Base-by-base conservation (phyloP, 2,113 vertebrate genomes). In the Menidia beryllina region DNA sequence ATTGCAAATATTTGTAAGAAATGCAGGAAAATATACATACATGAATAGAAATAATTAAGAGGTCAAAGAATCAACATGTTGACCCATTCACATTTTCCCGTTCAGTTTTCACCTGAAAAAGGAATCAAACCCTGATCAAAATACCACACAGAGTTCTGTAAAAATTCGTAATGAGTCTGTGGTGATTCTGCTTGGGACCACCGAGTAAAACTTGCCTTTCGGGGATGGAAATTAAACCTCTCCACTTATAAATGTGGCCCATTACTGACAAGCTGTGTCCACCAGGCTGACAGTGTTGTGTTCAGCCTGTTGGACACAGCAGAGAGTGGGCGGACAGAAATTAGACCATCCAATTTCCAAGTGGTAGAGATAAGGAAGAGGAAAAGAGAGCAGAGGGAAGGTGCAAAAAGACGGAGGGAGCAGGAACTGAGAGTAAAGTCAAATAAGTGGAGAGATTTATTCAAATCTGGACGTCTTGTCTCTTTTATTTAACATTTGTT, bases 251-350 rank as follows among this genome's bases (percentile, higher is more conserved):
- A 79, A 63, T 72, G 49, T 71, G 79, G 55, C 71, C 71, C 59
- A 60, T 64, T 64, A 74, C 72, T 82, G 85, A 83, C 79, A 82
- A 67, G 67, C 81, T 83, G 83, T 79, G 82, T 86, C 86, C 77
- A 85, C 81, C 84, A 62, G 79, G 77, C 86, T 83, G 88, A 83
- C 81, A 68, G 47, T 78, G 75, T 78, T 71, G 27, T 47, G 68
- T 61, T 75, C 83, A 81, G 77, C 67, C 72, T 77, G 80, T 83
- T 85, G 83, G 85, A 82, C 81, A 87, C 87, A 61, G 85, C 66
- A 68, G 75, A 55, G 83, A 85, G 85, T 83, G 82, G 82, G 85
- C 15, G 72, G 75, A 64, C 76, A 43, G 60, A 85, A 87, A 89
- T 85, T 64, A 67, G 43, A 81, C 68, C 60, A 27, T 77, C 79